phyloP scores from a whole-genome alignment of 92 coral and sea anemone species.

The Heliopora coerulea region DNA sequence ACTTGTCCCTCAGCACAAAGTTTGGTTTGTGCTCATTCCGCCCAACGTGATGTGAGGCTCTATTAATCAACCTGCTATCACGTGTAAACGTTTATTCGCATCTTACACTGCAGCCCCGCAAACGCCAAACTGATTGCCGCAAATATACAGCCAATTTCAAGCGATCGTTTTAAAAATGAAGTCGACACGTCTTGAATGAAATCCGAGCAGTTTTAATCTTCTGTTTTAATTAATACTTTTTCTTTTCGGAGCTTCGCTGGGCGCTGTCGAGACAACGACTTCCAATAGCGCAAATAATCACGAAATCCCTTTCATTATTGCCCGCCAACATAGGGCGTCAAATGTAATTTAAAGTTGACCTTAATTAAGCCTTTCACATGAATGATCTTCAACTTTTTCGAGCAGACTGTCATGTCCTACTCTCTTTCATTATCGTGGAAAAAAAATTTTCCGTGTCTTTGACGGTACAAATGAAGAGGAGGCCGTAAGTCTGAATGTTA shows the following conservation, averaged over 20 bases:
- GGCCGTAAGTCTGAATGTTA: too few relatives aligned
- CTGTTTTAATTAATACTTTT: not conserved
- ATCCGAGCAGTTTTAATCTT: too few relatives aligned
- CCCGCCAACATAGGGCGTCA: conserved; percentile 19
- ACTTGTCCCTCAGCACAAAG: not conserved
- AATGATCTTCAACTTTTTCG: too few relatives aligned
- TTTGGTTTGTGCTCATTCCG: not conserved
- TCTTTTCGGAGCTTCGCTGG: not conserved
- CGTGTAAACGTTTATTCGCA: too few relatives aligned
- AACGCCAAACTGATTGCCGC: not conserved
- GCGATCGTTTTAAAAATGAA: not conserved
- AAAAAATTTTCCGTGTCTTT: too few relatives aligned
- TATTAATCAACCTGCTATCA: not conserved
- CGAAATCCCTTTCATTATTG: not conserved
- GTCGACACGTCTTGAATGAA: not conserved
- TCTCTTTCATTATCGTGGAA: too few relatives aligned
- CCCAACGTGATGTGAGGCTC: not conserved
- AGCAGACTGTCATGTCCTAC: too few relatives aligned
- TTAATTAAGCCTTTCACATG: too few relatives aligned
- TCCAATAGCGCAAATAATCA: conserved; percentile 2
- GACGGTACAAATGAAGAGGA: too few relatives aligned
- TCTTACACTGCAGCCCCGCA: not conserved
- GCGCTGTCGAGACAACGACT: conserved; percentile 3
- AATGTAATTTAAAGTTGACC: not conserved
- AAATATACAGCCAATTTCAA: not conserved